These are phyloP conservation scores for Pristionchus maxplancki DNA, from an alignment of 2,888 invertebrate species.

Conservation along the genomic window DNA sequence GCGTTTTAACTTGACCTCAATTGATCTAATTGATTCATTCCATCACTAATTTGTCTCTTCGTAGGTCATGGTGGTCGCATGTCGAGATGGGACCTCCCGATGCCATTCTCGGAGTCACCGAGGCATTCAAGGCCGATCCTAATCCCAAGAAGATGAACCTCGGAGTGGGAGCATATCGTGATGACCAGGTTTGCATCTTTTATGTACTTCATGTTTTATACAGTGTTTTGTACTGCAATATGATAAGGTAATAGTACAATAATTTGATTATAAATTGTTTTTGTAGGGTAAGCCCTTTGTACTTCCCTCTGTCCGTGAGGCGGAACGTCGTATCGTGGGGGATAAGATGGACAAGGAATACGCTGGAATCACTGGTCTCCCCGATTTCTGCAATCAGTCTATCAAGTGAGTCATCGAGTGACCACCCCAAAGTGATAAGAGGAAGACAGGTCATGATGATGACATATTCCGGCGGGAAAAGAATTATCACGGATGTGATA, in stretches of 20 bases:
- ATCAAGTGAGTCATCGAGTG: slow-evolving; percentile 33
- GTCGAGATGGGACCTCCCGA: slow-evolving; percentile 77
- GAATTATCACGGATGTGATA: neutral
- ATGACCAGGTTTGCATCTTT: slow-evolving; percentile 84
- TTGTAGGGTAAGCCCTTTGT: slow-evolving; percentile 93
- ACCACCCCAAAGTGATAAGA: neutral
- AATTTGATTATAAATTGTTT: neutral
- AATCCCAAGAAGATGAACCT: slow-evolving; percentile 96
- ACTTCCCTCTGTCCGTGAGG: slow-evolving; percentile 92
- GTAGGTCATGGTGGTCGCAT: slow-evolving; percentile 71
- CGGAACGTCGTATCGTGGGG: slow-evolving; percentile 86
- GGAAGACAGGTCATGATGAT: neutral
- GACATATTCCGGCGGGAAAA: neutral
- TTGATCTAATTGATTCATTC: neutral
- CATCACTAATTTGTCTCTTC: neutral
- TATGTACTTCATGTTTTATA: too few relatives aligned
- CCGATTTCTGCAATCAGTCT: slow-evolving; percentile 21
- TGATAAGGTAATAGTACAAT: too few relatives aligned
- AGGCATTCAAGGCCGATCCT: slow-evolving; percentile 89
- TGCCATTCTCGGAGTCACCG: slow-evolving; percentile 93
- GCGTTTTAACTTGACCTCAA: neutral
- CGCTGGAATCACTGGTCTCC: slow-evolving; percentile 88
- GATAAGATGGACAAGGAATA: slow-evolving; percentile 93
- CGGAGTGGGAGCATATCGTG: slow-evolving; percentile 88
- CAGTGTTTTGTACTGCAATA: too few relatives aligned